Base-by-base conservation (phyloP, 2,113 vertebrate species). In the Cinclus mexicanus region DNA sequence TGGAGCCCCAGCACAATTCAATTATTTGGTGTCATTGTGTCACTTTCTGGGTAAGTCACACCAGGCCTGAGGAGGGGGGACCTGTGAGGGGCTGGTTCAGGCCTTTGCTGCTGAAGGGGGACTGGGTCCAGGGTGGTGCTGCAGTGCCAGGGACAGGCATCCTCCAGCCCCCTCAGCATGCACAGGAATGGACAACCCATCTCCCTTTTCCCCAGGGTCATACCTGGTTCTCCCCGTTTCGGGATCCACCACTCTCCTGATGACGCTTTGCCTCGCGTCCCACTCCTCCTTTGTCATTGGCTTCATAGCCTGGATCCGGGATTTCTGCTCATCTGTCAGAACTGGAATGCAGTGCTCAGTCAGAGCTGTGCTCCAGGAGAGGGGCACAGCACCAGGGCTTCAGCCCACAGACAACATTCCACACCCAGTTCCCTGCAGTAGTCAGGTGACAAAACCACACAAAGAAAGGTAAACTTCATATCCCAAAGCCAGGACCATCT, bases 201-300 rank as follows among this genome's bases (percentile, higher is more conserved):
- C 14, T 44, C 61, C 47, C 29, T 17, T 2, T 9, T 39, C 11
- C 83, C 37, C 56, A 31, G 24, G 41, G 28, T 7, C 82, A 12
- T 84, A 99, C 99, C 99, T 99, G 90, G 98, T 99, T 50, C 98
- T 98, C 19, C 99, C 99, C 0, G 99, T 99, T 94, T 99, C 99
- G 0, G 98, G 99, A 96, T 99, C 99, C 70, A 99, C 96, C 7
- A 99, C 99, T 91, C 97, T 98, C 89, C 99, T 98, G 68, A 99
- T 99, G 78, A 99, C 83, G 0, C 99, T 99, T 97, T 99, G 99
- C 74, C 98, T 96, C 6, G 99, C 99, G 0, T 99, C 99, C 93
- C 99, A 99, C 82, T 99, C 99, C 76, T 99, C 99, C 95, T 99
- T 99, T 3, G 99, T 99, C 97, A 99, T 98, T 1, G 99, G 99